Base-by-base conservation (phyloP, 1,140 invertebrate species). In the Venturia canescens region DNA sequence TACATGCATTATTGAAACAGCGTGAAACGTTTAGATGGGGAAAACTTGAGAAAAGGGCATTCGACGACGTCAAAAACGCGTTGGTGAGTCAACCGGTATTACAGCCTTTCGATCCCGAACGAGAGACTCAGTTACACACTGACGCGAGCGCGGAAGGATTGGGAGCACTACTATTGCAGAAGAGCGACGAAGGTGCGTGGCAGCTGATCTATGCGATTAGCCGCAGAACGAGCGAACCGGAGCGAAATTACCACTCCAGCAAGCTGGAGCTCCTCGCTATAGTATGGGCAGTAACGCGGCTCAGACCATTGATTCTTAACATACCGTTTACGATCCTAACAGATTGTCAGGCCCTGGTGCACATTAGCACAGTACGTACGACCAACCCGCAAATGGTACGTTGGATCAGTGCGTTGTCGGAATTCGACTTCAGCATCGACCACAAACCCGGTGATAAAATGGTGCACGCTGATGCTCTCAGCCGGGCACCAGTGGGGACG, bases 111-210 rank as follows among this genome's bases (percentile, higher is more conserved):
- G 29, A 80, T 75, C 70, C 79, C 2, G 26, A 78, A 86, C 38
- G 80, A 21, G 82, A 84, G 60, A 72, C 87, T 16, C 81, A 80
- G 23, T 44, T 91, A 9, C 80, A 87, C 29, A 85, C 82, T 31
- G 90, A 91, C 83, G 88, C 85, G 57, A 86, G 82, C 48, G 80
- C 85, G 7, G 57, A 71, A 27, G 91, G 89, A 0, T 38, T 91
- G n/a, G 90, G 88, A 38, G 91, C 88, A 13, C 87, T 93, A 3
- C 74, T 93, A 15, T 81, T 83, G 26, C 91, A 93, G 21, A 9
- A 44, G 27, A 57, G 63, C 31, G 34, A 80, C 15, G 1, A 66
- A n/a, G 29, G 29, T 3, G 5, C 23, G 29, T 70, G 44, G 26
- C 50, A 34, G 3, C 60, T 63, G 6, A 82, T 83, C 1, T 83